Percentiles rank a stretch among this genome's conserved stretches.
Evolutionary conservation across 2,797 vertebrate species (phyloP).

Genomic region (Poeciliopsis presidionis): DNA sequence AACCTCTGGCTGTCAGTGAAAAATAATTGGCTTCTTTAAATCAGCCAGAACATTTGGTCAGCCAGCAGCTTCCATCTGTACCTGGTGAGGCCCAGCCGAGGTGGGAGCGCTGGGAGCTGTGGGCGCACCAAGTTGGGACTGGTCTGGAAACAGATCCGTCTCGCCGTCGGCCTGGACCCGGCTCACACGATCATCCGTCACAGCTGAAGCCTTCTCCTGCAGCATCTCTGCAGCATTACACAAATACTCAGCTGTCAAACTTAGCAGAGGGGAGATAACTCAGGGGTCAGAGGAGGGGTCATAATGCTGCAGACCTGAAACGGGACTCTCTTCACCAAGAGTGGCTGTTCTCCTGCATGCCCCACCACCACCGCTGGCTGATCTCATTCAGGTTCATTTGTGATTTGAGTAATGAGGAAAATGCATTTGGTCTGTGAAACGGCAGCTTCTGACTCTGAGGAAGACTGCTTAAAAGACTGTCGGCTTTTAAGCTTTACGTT

Average conservation of each 20-base stretch:
- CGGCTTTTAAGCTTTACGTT: no score
- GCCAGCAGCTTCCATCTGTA: constrained; percentile 49
- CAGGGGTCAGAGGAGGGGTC: constrained; percentile 9
- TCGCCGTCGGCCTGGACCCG: constrained; percentile 81
- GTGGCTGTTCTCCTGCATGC: background rate
- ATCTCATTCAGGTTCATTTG: background rate
- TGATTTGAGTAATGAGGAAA: background rate
- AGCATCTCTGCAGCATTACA: constrained; percentile 90
- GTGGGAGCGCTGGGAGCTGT: constrained; percentile 84
- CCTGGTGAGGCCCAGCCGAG: constrained; percentile 88
- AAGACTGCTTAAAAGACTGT: no score
- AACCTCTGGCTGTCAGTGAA: background rate
- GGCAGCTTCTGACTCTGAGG: background rate
- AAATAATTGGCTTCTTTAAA: background rate
- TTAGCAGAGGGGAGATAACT: constrained; percentile 25
- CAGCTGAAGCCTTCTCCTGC: constrained; percentile 94
- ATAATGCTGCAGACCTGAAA: constrained; percentile 3
- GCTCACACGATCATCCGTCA: constrained; percentile 88
- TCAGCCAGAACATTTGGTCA: background rate
- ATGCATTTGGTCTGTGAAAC: background rate
- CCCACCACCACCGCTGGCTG: background rate
- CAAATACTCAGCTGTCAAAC: constrained; percentile 55
- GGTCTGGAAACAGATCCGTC: constrained; percentile 81
- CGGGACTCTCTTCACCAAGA: constrained; percentile 1
- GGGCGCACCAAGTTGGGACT: constrained; percentile 82